Evolutionary conservation across 2,797 vertebrate species (phyloP).

Genomic region (Rousettus madagascariensis): DNA sequence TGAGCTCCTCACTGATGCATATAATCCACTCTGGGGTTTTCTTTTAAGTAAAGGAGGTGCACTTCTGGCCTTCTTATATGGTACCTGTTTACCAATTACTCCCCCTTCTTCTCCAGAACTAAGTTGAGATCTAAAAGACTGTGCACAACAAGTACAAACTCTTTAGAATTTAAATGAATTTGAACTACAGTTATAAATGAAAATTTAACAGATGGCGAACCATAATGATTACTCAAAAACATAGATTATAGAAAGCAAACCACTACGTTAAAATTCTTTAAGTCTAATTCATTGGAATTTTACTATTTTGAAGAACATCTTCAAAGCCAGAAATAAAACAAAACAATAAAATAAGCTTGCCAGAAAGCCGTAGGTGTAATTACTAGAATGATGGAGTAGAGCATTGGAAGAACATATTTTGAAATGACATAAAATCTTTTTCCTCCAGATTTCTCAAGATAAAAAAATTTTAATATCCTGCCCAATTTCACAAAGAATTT

Average conservation of each 20-base stretch:
- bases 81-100: conserved; percentile 65
- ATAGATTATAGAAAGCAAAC: neutral
- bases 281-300: neutral
- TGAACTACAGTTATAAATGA: neutral
- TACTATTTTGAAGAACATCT: neutral
- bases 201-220: conserved; percentile 25
- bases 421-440: conserved; percentile 36
- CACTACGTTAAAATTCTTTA: neutral
- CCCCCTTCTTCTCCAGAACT: conserved; percentile 70
- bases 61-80: conserved; percentile 79
- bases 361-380: neutral
- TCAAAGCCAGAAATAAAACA: conserved; percentile 16
- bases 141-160: conserved; percentile 51
- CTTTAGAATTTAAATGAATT: conserved; percentile 19
- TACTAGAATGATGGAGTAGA: neutral
- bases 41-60: conserved; percentile 79
- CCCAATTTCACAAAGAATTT: neutral
- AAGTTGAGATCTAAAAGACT: conserved; percentile 67
- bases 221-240: conserved; percentile 2
- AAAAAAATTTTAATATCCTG: neutral
- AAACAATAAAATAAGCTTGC: neutral
- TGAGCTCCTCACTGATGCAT: conserved; percentile 82
- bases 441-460: neutral
- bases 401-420: neutral
- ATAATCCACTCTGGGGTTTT: conserved; percentile 76